A percentile compares a stretch with the other conserved stretches of the same genome.
Evolutionary conservation across 2,888 invertebrate genomes (phyloP).

Genomic region (Arctia plantaginis): DNA sequence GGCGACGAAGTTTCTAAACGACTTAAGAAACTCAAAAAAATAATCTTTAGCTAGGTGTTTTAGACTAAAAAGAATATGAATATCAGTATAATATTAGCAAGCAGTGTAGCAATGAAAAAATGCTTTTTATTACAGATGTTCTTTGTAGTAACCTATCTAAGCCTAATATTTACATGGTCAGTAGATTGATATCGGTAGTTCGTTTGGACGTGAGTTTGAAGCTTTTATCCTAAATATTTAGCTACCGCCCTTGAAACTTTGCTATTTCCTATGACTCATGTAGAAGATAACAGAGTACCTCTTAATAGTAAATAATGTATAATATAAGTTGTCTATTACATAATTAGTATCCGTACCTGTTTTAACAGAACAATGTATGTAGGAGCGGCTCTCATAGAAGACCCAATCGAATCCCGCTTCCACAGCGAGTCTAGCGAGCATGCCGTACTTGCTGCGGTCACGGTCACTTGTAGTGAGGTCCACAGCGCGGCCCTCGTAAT

Average conservation of each 20-base stretch:
- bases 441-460: constrained; percentile 97
- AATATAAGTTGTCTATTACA: background rate
- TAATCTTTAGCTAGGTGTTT: background rate
- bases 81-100: too few species aligned
- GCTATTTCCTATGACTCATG: background rate
- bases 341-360: constrained; percentile 90
- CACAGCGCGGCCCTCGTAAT: constrained; percentile 98
- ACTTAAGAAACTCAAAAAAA: background rate
- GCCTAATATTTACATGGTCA: too few species aligned
- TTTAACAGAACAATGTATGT: constrained; percentile 99
- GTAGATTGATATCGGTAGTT: too few species aligned
- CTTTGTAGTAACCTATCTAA: too few species aligned
- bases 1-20: background rate
- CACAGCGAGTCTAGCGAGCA: constrained; percentile 97
- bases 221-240: background rate
- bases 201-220: too few species aligned
- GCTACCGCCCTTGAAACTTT: background rate
- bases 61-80: background rate
- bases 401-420: constrained; percentile 99
- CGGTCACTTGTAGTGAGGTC: constrained; percentile 98
- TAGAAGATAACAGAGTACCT: background rate
- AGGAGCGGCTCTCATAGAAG: constrained; percentile 96
- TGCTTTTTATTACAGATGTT: too few species aligned
- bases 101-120: too few species aligned
- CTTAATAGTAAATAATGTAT: background rate